Conservation (phyloP, 2,888 invertebrate species). For the Rotaria magnacalcarata region DNA sequence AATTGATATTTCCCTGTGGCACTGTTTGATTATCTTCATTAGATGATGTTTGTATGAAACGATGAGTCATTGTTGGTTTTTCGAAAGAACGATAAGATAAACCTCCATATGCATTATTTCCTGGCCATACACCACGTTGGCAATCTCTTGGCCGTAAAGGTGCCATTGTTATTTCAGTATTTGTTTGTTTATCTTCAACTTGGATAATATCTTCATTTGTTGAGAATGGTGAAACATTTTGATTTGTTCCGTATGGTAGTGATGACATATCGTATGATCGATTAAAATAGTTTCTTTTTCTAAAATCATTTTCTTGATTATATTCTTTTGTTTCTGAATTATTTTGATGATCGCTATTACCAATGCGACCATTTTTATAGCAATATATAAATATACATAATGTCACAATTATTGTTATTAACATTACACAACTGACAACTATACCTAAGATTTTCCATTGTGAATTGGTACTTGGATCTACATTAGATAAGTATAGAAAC, state of each 20-base stretch:
- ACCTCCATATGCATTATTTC: background rate
- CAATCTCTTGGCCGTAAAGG: background rate
- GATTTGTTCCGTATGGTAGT: background rate
- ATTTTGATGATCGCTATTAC: background rate
- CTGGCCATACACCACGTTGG: background rate
- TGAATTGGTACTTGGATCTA: background rate
- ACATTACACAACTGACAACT: background rate
- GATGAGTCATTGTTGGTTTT: background rate
- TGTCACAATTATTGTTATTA: background rate
- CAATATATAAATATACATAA: background rate
- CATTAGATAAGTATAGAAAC: background rate
- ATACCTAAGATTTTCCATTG: conserved; percentile 16
- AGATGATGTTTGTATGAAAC: background rate
- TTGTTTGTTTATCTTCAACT: conserved; percentile 19
- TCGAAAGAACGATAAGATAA: background rate
- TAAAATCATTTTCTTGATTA: background rate
- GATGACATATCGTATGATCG: background rate
- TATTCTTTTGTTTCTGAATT: background rate
- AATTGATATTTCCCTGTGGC: background rate
- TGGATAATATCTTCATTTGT: background rate
- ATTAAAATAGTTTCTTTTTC: background rate
- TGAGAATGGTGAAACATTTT: background rate
- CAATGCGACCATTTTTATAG: background rate
- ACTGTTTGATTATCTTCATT: background rate
- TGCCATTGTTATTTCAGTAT: conserved; percentile 23